phyloP scores from a whole-genome alignment of 2,113 vertebrate species.

The Trinectes maculatus region DNA sequence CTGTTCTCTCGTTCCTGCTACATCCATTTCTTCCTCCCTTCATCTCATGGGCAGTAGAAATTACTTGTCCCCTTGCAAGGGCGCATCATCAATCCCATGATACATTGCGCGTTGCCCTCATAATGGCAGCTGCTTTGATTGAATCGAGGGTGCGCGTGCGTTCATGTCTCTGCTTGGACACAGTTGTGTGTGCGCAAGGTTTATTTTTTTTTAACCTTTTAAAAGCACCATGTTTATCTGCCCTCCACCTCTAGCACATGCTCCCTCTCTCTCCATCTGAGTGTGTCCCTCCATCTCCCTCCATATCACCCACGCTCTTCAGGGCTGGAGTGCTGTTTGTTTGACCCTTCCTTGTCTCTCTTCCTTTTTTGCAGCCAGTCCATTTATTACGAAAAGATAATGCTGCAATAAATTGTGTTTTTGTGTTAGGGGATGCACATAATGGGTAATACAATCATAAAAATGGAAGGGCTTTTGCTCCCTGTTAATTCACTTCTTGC shows the following conservation, averaged over 20 bases:
- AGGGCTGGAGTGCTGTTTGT: constrained; percentile 39
- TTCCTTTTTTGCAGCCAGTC: constrained; percentile 36
- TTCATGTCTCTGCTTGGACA: constrained; percentile 63
- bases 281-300: neutral
- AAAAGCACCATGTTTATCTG: constrained; percentile 60
- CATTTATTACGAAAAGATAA: constrained; percentile 61
- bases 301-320: constrained; percentile 35
- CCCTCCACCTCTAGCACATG: constrained; percentile 22
- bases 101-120: constrained; percentile 55
- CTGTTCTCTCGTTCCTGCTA: constrained; percentile 29
- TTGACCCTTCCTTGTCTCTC: constrained; percentile 31
- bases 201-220: constrained; percentile 65
- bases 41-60: constrained; percentile 73
- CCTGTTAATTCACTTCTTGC: constrained; percentile 52
- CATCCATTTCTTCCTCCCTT: constrained; percentile 63
- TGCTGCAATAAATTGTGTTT: constrained; percentile 54
- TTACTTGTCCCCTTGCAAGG: constrained; percentile 79
- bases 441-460: constrained; percentile 62
- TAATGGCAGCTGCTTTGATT: constrained; percentile 68
- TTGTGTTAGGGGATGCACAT: constrained; percentile 30
- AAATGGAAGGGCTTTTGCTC: constrained; percentile 56
- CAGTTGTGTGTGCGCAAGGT: constrained; percentile 56
- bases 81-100: constrained; percentile 70
- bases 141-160: constrained; percentile 47
- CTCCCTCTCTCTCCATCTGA: neutral